Evolutionary conservation across 2,113 vertebrate genomes (phyloP), one percentile per base, ranked within the genome.

Genomic region (Columba livia): DNA sequence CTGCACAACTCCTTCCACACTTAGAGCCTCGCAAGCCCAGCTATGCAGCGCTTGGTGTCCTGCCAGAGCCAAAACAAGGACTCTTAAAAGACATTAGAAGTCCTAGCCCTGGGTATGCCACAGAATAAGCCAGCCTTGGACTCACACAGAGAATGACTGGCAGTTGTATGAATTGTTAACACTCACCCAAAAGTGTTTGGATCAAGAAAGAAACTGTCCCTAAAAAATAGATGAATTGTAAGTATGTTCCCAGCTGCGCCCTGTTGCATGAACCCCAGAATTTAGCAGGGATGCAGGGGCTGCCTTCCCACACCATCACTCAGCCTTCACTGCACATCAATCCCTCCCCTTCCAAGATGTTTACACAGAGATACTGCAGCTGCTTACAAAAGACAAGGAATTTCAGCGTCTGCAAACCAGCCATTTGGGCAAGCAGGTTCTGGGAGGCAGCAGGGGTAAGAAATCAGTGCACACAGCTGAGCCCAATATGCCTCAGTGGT

Each of bases 1-100:
- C 78, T 88, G 95, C 73, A 81, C 82, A 93, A 87, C 64, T 84
- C 81, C 66, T 91, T 88, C 86, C 75, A 89, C 47, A n/a, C 65
- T 90, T 71, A 75, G 15, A 57, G 54, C 44, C 75, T 62, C 12
- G 1, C 61, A 88, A 95, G 67, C 51, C 10, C 32, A 47, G 75
- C 2, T 61, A 40, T 9, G 15, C 15, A 58, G 88, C 17, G 32
- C 29, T 14, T 60, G 64, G 75, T 3, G 4, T 23, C 16, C 29
- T 64, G 44, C 42, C 72, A 80, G 56, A 31, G 67, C 47, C 17
- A 26, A 61, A 89, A 85, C 61, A 12, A 15, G 2, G 14, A 48
- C 21, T 48, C 29, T 54, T 51, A 51, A 15, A 23, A 78, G 61
- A 77, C 51, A 57, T 14, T 32, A 77, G 77, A 88, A 93, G 67